phyloP scores from a whole-genome alignment of 2,888 invertebrate genomes.

The Epirrita christyi region DNA sequence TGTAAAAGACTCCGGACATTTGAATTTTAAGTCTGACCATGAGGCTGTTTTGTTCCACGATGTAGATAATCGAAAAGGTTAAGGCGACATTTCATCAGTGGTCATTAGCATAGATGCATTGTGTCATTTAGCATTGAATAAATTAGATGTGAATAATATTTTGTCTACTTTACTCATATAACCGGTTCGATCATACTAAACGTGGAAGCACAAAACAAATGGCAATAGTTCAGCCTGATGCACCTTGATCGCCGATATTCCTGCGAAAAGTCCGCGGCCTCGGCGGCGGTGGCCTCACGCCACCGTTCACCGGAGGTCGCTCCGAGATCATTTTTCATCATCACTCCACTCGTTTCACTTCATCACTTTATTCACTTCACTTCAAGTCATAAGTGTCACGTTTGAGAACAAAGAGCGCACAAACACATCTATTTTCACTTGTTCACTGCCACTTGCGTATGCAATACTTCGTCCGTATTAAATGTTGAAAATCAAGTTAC shows the following conservation, averaged over 20 bases:
- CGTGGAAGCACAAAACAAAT: constrained; percentile 40
- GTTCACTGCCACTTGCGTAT: constrained; percentile 34
- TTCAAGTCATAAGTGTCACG: constrained; percentile 40
- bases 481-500: constrained; percentile 41
- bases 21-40: constrained; percentile 13
- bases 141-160: constrained; percentile 3
- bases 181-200: constrained; percentile 40
- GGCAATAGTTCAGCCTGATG: constrained; percentile 51
- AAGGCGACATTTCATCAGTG: constrained; percentile 17
- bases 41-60: constrained; percentile 21
- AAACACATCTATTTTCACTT: constrained; percentile 39
- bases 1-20: constrained; percentile 33
- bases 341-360: constrained; percentile 67
- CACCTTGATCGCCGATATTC: constrained; percentile 86
- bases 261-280: constrained; percentile 81
- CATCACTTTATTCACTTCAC: constrained; percentile 48
- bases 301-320: constrained; percentile 72
- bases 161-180: constrained; percentile 23
- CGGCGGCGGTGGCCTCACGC: constrained; percentile 69
- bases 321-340: constrained; percentile 80
- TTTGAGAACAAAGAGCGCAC: constrained; percentile 40
- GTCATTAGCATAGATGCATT: constrained; percentile 14
- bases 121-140: constrained; percentile 20
- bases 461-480: constrained; percentile 39
- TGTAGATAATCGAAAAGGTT: constrained; percentile 31